phyloP scores from a whole-genome alignment of 2,888 invertebrate genomes.

The Epicampocera succincta region DNA sequence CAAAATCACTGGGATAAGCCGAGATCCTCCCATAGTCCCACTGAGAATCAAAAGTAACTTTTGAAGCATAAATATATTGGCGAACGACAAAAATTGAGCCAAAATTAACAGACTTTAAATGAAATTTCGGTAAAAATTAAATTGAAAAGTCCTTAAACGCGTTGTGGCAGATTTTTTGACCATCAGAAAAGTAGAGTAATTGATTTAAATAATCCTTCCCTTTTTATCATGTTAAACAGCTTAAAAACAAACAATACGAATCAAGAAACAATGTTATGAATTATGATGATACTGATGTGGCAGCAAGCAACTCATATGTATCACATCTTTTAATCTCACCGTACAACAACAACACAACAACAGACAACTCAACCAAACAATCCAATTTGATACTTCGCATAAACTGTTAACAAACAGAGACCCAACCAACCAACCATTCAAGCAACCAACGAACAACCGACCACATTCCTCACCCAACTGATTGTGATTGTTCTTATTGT shows the following conservation, averaged over 20 bases:
- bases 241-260: slow-evolving; percentile 62
- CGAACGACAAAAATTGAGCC: not conserved
- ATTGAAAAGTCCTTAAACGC: not conserved
- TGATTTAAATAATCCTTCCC: slow-evolving; percentile 64
- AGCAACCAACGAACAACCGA: slow-evolving; percentile 1
- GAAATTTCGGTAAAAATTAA: slow-evolving; percentile 12
- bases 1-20: too few relatives aligned
- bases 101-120: slow-evolving; percentile 11
- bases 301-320: slow-evolving; percentile 56
- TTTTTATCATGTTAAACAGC: slow-evolving; percentile 65
- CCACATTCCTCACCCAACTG: slow-evolving; percentile 49
- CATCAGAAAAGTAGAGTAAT: slow-evolving; percentile 42
- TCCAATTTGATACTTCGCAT: slow-evolving; percentile 47
- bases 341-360: slow-evolving; percentile 4
- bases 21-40: too few relatives aligned
- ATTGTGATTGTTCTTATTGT: slow-evolving; percentile 59
- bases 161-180: slow-evolving; percentile 10
- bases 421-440: slow-evolving; percentile 5
- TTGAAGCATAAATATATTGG: not conserved
- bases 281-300: slow-evolving; percentile 60
- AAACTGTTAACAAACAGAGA: slow-evolving; percentile 31
- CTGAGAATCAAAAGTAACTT: too few relatives aligned
- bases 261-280: slow-evolving; percentile 56
- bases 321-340: slow-evolving; percentile 53
- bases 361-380: slow-evolving; percentile 40